These are phyloP conservation scores for Xenentodon cancila DNA, from an alignment of 2,797 vertebrate species.

Conservation along the genomic window DNA sequence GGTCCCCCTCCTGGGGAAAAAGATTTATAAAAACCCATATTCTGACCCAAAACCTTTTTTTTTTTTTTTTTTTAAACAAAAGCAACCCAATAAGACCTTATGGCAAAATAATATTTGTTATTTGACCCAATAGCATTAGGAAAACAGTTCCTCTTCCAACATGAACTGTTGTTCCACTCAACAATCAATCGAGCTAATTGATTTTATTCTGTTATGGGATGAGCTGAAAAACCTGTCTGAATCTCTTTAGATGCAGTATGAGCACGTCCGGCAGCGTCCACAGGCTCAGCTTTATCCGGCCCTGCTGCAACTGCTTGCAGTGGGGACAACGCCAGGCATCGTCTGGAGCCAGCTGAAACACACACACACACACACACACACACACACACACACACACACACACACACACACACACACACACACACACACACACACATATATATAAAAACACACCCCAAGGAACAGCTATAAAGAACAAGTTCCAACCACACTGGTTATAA, in stretches of 20 bases:
- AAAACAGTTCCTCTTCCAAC: no score
- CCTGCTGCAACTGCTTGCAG: constrained; percentile 98
- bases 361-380: constrained; percentile 45
- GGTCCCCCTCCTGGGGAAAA: constrained; percentile 88
- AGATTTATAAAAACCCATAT: not conserved
- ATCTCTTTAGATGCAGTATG: constrained; percentile 96
- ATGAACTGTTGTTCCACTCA: no score
- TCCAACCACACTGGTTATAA: constrained; percentile 58
- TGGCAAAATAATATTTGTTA: no score
- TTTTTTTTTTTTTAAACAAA: no score
- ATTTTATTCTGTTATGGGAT: not conserved
- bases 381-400: constrained; percentile 42
- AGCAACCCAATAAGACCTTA: no score
- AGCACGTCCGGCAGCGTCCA: constrained; percentile 98
- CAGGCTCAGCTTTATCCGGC: constrained; percentile 97
- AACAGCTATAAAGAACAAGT: constrained; percentile 53
- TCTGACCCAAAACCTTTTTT: no score
- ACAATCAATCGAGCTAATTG: no score
- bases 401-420: constrained; percentile 37
- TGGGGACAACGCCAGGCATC: constrained; percentile 99
- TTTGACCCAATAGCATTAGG: no score
- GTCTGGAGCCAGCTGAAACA: constrained; percentile 93
- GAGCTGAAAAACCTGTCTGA: constrained; percentile 89
- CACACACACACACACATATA: no score
- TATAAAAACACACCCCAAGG: constrained; percentile 14